Percentiles rank a stretch among this genome's conserved stretches.
Conservation (phyloP, 1,140 invertebrate species). For the Ditylenchus dipsaci region DNA sequence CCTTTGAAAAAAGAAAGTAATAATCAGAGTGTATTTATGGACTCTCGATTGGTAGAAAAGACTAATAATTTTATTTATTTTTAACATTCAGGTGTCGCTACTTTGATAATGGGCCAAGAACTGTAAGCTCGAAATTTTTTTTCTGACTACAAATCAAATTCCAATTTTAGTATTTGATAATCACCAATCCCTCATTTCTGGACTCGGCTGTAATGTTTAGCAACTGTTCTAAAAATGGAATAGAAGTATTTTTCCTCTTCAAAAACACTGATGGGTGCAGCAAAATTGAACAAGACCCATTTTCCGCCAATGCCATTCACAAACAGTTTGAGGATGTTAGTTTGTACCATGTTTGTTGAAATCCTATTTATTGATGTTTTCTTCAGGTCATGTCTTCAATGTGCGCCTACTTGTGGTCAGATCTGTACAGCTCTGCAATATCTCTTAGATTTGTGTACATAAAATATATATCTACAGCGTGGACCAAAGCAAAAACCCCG, state of each 20-base stretch:
- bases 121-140: conserved; percentile 14
- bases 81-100: conserved; percentile 28
- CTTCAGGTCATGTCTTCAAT: conserved; percentile 29
- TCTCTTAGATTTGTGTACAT: conserved; percentile 1
- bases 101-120: conserved; percentile 22
- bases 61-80: too few species aligned
- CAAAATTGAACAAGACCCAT: conserved; percentile 17
- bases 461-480: too few species aligned
- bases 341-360: background rate
- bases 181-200: conserved; percentile 35
- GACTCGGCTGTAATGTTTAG: conserved; percentile 36
- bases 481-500: too few species aligned
- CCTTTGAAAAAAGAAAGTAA: too few species aligned
- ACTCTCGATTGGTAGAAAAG: too few species aligned
- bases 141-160: background rate
- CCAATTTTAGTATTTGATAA: conserved; percentile 33
- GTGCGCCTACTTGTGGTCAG: conserved; percentile 32
- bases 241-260: conserved; percentile 37
- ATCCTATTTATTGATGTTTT: background rate
- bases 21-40: too few species aligned
- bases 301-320: conserved; percentile 24
- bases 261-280: conserved; percentile 21
- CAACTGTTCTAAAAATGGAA: conserved; percentile 5
- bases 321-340: conserved; percentile 35
- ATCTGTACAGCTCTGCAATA: conserved; percentile 26